Evolutionary conservation across 2,797 vertebrate genomes (phyloP).

Genomic region (Pangasius djambal): DNA sequence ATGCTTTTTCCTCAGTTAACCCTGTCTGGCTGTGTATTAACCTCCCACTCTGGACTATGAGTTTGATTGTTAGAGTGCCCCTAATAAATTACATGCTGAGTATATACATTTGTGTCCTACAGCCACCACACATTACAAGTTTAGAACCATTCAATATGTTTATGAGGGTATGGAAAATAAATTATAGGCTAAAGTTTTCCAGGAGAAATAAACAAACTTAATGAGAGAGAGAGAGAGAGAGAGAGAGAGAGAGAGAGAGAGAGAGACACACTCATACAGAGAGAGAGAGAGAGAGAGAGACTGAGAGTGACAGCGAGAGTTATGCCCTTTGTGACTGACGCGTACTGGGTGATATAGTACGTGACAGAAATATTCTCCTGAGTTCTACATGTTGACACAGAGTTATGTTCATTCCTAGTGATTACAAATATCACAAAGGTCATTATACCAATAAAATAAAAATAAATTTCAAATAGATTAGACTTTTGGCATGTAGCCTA

Average conservation of each 20-base stretch:
- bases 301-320: constrained; percentile 15
- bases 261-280: not conserved
- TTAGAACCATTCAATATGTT: not conserved
- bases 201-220: not conserved
- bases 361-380: constrained; percentile 57
- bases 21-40: not conserved
- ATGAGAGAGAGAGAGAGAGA: not conserved
- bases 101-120: not conserved
- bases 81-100: not conserved
- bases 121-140: not conserved
- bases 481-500: constrained; percentile 56
- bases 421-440: constrained; percentile 50
- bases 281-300: not conserved
- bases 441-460: constrained; percentile 59
- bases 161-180: not conserved
- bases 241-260: not conserved
- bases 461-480: constrained; percentile 63
- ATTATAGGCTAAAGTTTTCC: not conserved
- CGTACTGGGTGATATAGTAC: constrained; percentile 19
- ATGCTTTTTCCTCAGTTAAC: not conserved
- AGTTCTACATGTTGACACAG: constrained; percentile 53
- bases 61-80: not conserved
- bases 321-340: not conserved
- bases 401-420: constrained; percentile 36
- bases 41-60: not conserved